Evolutionary conservation across 1,140 invertebrate genomes (phyloP), one percentile per base, ranked within the genome.

Genomic region (Pseudomyrmex dendroicus): DNA sequence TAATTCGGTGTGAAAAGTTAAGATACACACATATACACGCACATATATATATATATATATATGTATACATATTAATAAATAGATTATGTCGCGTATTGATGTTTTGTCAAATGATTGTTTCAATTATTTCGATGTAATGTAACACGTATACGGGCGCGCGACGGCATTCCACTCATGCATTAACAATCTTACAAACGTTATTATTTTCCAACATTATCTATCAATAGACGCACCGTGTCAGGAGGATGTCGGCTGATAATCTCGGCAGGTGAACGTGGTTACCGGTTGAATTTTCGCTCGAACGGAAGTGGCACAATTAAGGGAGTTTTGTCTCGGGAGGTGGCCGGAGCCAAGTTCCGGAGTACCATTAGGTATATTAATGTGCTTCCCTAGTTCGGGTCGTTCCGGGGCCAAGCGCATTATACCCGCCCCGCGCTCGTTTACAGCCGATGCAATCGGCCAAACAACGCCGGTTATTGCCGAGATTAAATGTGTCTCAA

Each of bases 231-330:
- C n/a, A 35, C 15, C 66, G 48, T 35, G 48, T 80, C 76, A 80
- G 56, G 54, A 5, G 5, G 35, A 7, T 61, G 20, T 54, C 22
- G 54, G 64, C 56, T 72, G 68, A 80, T 80, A 80, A 80, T 80
- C 76, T 87, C 62, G 50, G 54, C 52, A 85, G 52, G 59, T 76
- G 82, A 87, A 77, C 83, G 76, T 20, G 86, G 59, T 83, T 88
- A 73, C 66, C 83, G 48, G 72, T 52, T 85, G 61, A 64, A 88
- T 88, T 85, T 84, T 78, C 82, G 77, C 67, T 73, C 62, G 5
- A 59, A 85, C 70, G 86, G 73, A 88, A 88, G 86, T 88, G 83
- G 77, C 84, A 87, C 86, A 88, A 88, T 88, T 88, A 88, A 83
- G 76, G 73, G 83, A 85, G 64, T 88, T 88, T 88, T 88, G 86